phyloP scores from a whole-genome alignment of 2,797 vertebrate species.

The Tokudaia muenninki region DNA sequence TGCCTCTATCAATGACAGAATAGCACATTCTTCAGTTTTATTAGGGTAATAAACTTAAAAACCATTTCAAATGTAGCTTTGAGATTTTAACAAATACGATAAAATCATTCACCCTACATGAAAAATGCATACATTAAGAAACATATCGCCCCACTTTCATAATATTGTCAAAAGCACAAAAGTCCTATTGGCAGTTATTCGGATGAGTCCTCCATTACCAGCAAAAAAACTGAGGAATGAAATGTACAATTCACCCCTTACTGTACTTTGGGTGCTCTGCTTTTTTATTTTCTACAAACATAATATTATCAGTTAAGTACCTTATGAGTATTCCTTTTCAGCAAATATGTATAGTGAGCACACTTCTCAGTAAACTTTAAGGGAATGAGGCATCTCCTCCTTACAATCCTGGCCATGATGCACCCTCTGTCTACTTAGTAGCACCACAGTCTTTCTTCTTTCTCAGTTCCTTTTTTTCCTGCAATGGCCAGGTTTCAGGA shows the following conservation, averaged over 20 bases:
- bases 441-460: not conserved
- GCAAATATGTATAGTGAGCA: fast-evolving
- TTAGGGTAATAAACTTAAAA: not conserved
- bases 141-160: not conserved
- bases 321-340: not conserved
- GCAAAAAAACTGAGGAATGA: not conserved
- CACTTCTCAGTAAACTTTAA: not conserved
- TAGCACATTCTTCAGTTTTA: not conserved
- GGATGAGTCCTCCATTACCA: fast-evolving
- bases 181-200: not conserved
- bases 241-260: fast-evolving
- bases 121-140: not conserved
- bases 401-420: fast-evolving
- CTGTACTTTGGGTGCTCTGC: not conserved
- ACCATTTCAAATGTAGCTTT: not conserved
- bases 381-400: fast-evolving
- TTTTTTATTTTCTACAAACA: not conserved
- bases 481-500: not conserved
- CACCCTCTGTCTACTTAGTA: not conserved
- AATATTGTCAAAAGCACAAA: too few relatives aligned
- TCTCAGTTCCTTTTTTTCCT: not conserved
- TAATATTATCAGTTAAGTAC: not conserved
- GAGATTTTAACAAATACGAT: not conserved
- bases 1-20: not conserved
- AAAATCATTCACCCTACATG: not conserved